Evolutionary conservation across 2,113 vertebrate species (phyloP).

Genomic region (Anarrhichthys ocellatus): DNA sequence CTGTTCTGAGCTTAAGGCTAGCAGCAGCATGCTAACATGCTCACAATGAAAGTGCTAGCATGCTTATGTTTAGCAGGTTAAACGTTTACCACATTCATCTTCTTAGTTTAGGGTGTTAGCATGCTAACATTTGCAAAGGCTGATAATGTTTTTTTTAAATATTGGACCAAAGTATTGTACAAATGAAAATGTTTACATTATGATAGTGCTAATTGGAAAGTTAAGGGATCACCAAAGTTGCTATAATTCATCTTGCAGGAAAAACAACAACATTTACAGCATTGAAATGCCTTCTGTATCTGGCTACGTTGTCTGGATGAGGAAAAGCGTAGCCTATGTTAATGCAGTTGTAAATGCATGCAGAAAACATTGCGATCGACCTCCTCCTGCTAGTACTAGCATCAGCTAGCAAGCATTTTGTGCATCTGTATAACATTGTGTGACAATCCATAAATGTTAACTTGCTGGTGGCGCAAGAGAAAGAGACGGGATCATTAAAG

Average conservation of each 20-base stretch:
- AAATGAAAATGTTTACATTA: neutral
- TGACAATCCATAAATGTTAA: neutral
- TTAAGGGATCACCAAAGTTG: neutral
- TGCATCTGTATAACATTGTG: neutral
- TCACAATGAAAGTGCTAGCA: neutral
- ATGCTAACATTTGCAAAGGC: neutral
- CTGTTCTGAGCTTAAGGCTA: neutral
- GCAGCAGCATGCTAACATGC: neutral
- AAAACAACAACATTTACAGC: no score
- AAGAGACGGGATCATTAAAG: neutral
- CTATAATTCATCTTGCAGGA: no score
- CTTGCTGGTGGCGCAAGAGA: neutral
- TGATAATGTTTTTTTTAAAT: neutral
- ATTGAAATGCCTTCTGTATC: neutral
- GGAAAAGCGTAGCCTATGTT: neutral
- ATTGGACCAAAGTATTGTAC: neutral
- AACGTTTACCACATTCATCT: neutral
- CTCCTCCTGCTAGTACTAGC: neutral
- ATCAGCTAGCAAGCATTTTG: neutral
- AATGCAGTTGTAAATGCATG: neutral
- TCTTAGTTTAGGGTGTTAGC: neutral
- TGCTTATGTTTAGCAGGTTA: neutral
- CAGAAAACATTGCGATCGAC: neutral
- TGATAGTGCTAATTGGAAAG: neutral
- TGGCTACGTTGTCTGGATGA: neutral